Evolutionary conservation across 2,888 invertebrate species (phyloP), one percentile per base, ranked within the genome.

Genomic region (Poecilobothrus nobilitatus): DNA sequence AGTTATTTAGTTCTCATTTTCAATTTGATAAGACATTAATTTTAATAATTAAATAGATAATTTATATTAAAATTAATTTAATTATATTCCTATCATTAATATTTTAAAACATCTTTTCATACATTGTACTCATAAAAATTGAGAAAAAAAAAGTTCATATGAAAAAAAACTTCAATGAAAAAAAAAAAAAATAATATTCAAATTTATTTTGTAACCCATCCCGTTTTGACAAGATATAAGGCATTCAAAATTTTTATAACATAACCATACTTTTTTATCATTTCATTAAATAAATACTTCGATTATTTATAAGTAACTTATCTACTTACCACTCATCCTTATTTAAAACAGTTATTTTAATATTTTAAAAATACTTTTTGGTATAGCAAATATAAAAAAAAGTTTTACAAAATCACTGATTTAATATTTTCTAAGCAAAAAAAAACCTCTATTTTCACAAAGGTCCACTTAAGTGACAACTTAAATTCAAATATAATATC

Each of bases 181-280:
- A 27, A 27, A 27, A 27, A n/a, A 62, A 62, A 62, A 20, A 20
- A 62, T 62, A 62, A 21, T 63, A 63, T 63, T 22, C 63, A 63
- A 63, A 63, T 22, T 63, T 22, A 22, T 63, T 63, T 22, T 22
- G 12, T 22, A 63, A 63, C 22, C 22, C 63, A 20, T 22, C 22
- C 22, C 63, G 63, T 63, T 63, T 63, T 63, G 53, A 53, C 53
- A 53, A 53, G 53, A 53, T 53, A 53, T 53, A 53, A 53, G 53
- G 53, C 53, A 53, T 53, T 53, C 53, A 53, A 53, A 18, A 41
- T 41, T 41, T 53, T 53, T 37, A 8, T 12, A 53, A 53, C 53
- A 53, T 53, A 53, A 53, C 53, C 53, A 53, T 53, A 53, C 53
- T 53, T 53, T 53, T 53, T 53, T 53, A 53, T 53, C 53, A 53